These are phyloP conservation scores for Gadus macrocephalus DNA, from an alignment of 2,113 vertebrate species.

Conservation along the genomic window DNA sequence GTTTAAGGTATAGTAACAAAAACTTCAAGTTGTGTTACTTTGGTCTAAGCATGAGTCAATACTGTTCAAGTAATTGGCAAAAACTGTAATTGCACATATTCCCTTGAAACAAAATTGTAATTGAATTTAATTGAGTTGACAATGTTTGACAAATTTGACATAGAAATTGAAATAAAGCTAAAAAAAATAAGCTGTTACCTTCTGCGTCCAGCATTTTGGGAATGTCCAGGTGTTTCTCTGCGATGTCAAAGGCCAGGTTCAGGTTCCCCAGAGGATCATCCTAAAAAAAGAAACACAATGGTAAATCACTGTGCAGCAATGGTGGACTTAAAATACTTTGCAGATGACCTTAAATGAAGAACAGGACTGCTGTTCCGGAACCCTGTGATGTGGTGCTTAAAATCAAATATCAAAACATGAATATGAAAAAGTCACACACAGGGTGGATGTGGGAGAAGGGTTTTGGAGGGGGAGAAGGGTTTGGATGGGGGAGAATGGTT, in stretches of 20 bases:
- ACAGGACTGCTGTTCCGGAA: background rate
- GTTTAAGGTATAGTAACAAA: too few relatives aligned
- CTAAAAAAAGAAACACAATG: slow-evolving; percentile 72
- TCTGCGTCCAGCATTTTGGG: slow-evolving; percentile 99
- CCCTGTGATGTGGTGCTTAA: too few relatives aligned
- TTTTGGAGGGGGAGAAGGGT: slow-evolving; percentile 6
- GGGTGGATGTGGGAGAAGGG: slow-evolving; percentile 26
- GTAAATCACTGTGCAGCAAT: slow-evolving; percentile 45
- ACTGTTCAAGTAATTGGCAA: too few relatives aligned
- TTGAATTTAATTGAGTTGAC: too few relatives aligned
- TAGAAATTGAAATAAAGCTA: too few relatives aligned
- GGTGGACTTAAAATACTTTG: slow-evolving; percentile 44
- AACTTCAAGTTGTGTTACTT: too few relatives aligned
- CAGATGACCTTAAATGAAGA: slow-evolving; percentile 40
- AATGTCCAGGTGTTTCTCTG: slow-evolving; percentile 98
- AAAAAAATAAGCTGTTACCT: slow-evolving; percentile 71
- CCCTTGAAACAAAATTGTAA: too few relatives aligned
- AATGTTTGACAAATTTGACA: too few relatives aligned
- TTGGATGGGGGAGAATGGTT: slow-evolving; percentile 30
- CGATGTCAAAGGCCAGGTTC: slow-evolving; percentile 96
- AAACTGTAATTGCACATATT: too few relatives aligned
- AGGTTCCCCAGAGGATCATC: slow-evolving; percentile 96
- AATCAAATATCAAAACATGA: too few relatives aligned
- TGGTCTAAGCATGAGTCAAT: too few relatives aligned
- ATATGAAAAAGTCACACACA: too few relatives aligned